Evolutionary conservation across 2,797 vertebrate genomes (phyloP).

Genomic region (Jordanella pulchra): DNA sequence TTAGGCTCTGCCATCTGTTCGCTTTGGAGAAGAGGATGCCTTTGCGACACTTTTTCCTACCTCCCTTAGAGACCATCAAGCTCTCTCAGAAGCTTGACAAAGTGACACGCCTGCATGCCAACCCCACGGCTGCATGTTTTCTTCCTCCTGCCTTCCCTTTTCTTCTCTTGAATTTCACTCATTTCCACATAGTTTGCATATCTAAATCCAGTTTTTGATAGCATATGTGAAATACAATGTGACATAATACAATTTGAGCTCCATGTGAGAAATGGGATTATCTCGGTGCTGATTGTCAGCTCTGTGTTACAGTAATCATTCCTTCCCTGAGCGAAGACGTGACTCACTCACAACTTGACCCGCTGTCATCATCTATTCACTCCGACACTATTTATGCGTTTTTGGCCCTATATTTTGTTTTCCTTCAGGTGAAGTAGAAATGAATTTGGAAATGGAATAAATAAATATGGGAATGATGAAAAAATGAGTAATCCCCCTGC

Average conservation of each 20-base stretch:
- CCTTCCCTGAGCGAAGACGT: conserved; percentile 55
- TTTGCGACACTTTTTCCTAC: conserved; percentile 47
- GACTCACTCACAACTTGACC: conserved; percentile 73
- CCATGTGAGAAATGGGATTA: conserved; percentile 71
- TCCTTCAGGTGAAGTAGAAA: conserved; percentile 68
- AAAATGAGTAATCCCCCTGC: conserved; percentile 69
- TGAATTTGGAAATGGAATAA: conserved; percentile 67
- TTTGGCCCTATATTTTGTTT: conserved; percentile 55
- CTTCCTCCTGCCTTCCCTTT: conserved; percentile 7
- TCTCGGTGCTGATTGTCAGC: conserved; percentile 63
- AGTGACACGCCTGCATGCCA: conserved; percentile 63
- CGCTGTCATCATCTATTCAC: conserved; percentile 68
- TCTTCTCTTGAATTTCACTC: conserved; percentile 12
- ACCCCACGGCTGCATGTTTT: conserved; percentile 42
- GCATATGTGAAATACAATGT: conserved; percentile 66
- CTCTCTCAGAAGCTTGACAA: conserved; percentile 66
- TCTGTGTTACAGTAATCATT: conserved; percentile 70
- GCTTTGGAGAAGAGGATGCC: conserved; percentile 53
- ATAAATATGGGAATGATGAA: conserved; percentile 65
- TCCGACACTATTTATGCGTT: conserved; percentile 64
- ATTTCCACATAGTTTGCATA: conserved; percentile 61
- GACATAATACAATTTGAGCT: conserved; percentile 72
- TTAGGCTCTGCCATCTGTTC: conserved; percentile 76
- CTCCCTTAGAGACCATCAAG: conserved; percentile 62
- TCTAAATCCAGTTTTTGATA: conserved; percentile 70